Base-by-base conservation (phyloP, 2,113 vertebrate genomes). In the Sinosuthora webbiana region DNA sequence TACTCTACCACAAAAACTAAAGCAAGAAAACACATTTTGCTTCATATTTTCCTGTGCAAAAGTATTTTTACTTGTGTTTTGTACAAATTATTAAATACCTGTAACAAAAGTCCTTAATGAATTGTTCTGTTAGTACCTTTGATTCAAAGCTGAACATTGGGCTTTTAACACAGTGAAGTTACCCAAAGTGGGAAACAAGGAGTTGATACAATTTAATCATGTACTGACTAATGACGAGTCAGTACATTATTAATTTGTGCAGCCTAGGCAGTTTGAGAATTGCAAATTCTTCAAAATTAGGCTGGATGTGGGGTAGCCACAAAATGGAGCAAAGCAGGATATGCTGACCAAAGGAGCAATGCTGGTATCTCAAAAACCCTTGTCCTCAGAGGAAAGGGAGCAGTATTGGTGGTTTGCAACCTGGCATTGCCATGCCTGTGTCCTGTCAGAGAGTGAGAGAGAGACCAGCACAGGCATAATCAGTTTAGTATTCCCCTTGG, bases 401-500 rank as follows among this genome's bases (percentile, higher is more conserved):
- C 52, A 77, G 90, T 77, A 50, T 63, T 62, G 76, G 21, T 3
- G 4, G 33, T 76, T 94, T 96, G 86, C 83, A 88, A 60, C 27
- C 76, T 90, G 95, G 49, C 69, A 88, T 27, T 83, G 69, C 65
- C 22, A 11, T 50, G 80, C 45, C 85, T 83, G 50, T 21, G 20
- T 94, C 83, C 39, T 91, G 73, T 93, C 89, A 87, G 53, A 73
- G 50, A 73, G 45, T 2, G 20, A 73, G 83, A 90, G 62, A 27
- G 87, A 93, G 62, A 91, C 57, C 59, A 94, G 82, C 77, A 74
- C 23, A 42, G 83, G 70, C 53, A 2, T 96, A 96, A 97, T 95
- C 89, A 77, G 91, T 83, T 97, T 96, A 95, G 94, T 95, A 97
- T 98, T 98, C 95, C 97, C 96, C 96, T 93, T 93, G 96, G 98